Evolutionary conservation across 2,797 vertebrate genomes (phyloP).

Genomic region (Microcaecilia unicolor): DNA sequence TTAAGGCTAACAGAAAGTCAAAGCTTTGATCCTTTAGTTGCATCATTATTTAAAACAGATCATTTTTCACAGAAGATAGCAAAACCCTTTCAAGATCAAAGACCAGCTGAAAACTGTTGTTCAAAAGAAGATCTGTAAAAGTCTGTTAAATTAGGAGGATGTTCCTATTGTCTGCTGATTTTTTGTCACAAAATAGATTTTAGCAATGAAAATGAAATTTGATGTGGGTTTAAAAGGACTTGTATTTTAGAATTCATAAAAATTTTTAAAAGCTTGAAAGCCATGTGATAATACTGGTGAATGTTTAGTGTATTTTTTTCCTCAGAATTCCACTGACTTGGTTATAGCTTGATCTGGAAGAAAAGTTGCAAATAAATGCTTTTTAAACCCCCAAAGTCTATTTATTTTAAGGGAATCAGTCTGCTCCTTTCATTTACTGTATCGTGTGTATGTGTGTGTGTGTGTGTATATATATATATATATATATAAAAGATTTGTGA

Average conservation of each 20-base stretch:
- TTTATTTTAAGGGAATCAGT: background rate
- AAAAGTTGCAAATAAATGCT: conserved; percentile 26
- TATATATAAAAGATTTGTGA: conserved; percentile 2
- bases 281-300: conserved; percentile 45
- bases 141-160: conserved; percentile 35
- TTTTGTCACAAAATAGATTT: conserved; percentile 33
- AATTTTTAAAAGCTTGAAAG: conserved; percentile 61
- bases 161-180: conserved; percentile 43
- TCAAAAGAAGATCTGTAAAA: conserved; percentile 26
- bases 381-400: conserved; percentile 17
- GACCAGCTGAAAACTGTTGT: conserved; percentile 49
- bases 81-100: conserved; percentile 69
- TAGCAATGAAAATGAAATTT: conserved; percentile 42
- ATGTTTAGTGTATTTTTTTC: conserved; percentile 48
- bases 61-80: conserved; percentile 51
- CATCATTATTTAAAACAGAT: conserved; percentile 64
- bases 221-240: too few relatives aligned
- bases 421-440: background rate
- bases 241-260: too few relatives aligned
- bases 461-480: background rate
- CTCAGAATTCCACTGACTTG: too few relatives aligned
- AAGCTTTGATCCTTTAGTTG: conserved; percentile 58
- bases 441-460: too few relatives aligned
- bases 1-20: conserved; percentile 54
- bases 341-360: too few relatives aligned